Evolutionary conservation across 2,797 vertebrate species (phyloP).

Genomic region (Sarcophilus harrisii): DNA sequence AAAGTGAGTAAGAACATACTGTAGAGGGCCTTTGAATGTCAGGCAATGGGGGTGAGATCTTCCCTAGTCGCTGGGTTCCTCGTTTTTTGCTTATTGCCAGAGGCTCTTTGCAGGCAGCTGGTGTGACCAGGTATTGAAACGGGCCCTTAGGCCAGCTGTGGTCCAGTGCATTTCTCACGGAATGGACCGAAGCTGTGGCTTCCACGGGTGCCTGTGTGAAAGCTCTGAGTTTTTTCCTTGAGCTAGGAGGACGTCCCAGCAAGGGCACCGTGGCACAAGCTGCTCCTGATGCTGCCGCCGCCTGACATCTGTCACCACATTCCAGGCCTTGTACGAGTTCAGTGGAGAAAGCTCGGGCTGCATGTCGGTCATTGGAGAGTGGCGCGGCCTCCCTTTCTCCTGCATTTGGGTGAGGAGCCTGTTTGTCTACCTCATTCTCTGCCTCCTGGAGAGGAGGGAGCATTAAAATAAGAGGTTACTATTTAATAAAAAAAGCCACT

Average conservation of each 20-base stretch:
- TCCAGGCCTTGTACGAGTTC: conserved; percentile 60
- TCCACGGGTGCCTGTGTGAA: conserved; percentile 63
- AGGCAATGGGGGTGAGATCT: neutral
- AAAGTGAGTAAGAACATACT: neutral
- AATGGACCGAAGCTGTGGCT: conserved; percentile 36
- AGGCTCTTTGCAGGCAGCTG: neutral
- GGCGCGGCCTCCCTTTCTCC: conserved; percentile 57
- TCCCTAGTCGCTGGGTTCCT: neutral
- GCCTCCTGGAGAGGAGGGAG: conserved; percentile 53
- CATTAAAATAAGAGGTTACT: conserved; percentile 64
- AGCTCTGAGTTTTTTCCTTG: conserved; percentile 64
- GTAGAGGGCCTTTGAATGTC: neutral
- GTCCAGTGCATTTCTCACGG: neutral
- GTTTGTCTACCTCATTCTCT: conserved; percentile 63
- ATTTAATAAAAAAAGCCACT: conserved; percentile 56
- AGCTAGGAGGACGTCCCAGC: conserved; percentile 51
- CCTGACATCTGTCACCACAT: conserved; percentile 65
- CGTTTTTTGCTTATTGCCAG: neutral
- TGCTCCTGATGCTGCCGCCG: conserved; percentile 27
- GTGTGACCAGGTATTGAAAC: neutral
- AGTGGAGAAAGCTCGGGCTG: conserved; percentile 53
- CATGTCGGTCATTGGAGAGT: conserved; percentile 53
- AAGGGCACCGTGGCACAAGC: conserved; percentile 74
- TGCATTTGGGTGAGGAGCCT: conserved; percentile 56
- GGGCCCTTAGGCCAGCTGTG: neutral